These are phyloP conservation scores for Eunapius fragilis DNA, from an alignment of 37 sponge, comb jelly and placozoan genomes.

Conservation along the genomic window DNA sequence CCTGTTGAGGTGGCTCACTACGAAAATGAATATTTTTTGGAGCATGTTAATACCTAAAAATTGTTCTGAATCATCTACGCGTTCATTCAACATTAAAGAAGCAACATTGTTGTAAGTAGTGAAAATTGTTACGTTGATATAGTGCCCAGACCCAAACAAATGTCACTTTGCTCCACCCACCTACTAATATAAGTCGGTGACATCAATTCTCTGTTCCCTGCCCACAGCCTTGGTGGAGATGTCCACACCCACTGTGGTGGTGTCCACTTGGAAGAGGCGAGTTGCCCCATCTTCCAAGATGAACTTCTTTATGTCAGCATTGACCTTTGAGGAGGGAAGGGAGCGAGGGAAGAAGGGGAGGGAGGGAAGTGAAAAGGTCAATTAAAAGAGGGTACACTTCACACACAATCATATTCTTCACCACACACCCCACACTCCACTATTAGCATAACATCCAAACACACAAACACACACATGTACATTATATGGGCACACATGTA, in stretches of 20 bases:
- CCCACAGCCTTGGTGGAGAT: conserved; percentile 90
- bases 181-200: conserved; percentile 69
- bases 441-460: too few species aligned
- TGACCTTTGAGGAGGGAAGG: conserved; percentile 55
- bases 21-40: too few species aligned
- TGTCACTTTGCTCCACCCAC: background rate
- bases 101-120: too few species aligned
- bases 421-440: too few species aligned
- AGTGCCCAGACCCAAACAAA: background rate
- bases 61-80: too few species aligned
- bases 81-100: too few species aligned
- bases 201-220: conserved; percentile 59
- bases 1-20: too few species aligned
- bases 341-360: background rate
- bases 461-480: too few species aligned
- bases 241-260: conserved; percentile 57
- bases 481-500: too few species aligned
- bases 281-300: conserved; percentile 33
- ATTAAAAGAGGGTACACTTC: background rate
- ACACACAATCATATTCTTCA: too few species aligned
- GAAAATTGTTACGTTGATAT: too few species aligned
- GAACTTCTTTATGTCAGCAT: conserved; percentile 83
- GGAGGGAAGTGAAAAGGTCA: background rate
- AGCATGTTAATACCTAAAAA: too few species aligned
- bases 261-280: conserved; percentile 45